phyloP scores from a whole-genome alignment of 2,797 vertebrate genomes.

The Phrynocephalus vlangalii region DNA sequence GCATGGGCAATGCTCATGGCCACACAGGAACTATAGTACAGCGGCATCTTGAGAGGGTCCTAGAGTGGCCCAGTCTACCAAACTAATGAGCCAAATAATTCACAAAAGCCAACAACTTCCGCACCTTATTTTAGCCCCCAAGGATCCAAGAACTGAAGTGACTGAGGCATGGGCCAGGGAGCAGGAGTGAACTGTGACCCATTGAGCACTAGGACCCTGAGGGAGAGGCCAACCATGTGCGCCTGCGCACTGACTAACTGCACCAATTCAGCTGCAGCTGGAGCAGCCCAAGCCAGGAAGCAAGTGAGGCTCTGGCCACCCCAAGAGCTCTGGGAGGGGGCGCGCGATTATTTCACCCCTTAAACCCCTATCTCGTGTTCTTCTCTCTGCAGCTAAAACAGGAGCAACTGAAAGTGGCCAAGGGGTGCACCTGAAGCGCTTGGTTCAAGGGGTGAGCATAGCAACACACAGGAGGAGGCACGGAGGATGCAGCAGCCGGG shows the following conservation, averaged over 20 bases:
- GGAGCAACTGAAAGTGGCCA: constrained; percentile 21
- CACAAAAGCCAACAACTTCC: background rate
- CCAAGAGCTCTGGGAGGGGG: background rate
- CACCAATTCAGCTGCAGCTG: constrained; percentile 71
- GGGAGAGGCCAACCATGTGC: constrained; percentile 23
- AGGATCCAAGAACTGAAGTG: background rate
- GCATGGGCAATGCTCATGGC: background rate
- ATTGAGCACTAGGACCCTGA: constrained; percentile 75
- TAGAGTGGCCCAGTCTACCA: background rate
- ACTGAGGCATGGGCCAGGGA: too few relatives aligned
- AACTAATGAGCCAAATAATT: background rate
- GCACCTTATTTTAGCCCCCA: background rate
- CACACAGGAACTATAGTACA: background rate
- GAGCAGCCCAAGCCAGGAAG: constrained; percentile 57
- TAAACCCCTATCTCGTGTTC: accelerated
- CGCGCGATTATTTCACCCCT: too few relatives aligned
- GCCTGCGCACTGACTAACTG: constrained; percentile 72
- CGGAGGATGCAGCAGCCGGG: constrained; percentile 62
- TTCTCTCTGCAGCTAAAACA: background rate
- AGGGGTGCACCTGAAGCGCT: constrained; percentile 42
- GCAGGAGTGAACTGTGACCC: background rate
- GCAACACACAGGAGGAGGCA: constrained; percentile 62
- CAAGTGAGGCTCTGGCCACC: constrained; percentile 36
- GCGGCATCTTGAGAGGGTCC: too few relatives aligned
- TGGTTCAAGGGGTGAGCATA: constrained; percentile 67